Evolutionary conservation across 2,888 invertebrate species (phyloP), one percentile per base, ranked within the genome.

Genomic region (Platycheirus rosarum): DNA sequence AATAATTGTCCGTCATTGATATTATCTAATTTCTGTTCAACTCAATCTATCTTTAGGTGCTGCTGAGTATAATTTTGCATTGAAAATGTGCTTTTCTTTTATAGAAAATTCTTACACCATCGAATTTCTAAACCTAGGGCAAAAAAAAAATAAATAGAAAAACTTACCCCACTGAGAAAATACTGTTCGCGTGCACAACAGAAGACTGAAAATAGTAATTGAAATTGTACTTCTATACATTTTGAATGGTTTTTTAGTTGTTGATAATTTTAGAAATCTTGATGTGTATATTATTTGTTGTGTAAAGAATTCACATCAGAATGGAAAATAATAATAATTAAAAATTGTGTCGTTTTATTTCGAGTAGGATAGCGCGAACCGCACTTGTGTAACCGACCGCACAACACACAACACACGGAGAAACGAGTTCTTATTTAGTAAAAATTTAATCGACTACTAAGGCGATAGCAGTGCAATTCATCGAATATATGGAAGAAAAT

Each of bases 121-220:
- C 11, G 0, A 40, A 55, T 60, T 44, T 65, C 14, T 5, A 40
- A 48, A 63, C 53, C 63, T 53, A 29, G 5, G 44, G 13, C 8
- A 16, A 16, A 8, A 44, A 44, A 4, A 9, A 16, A 60, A 7
- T 8, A 11, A 40, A 40, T n/a, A 40, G 1, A 20, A 18, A 44
- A 46, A 70, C 76, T 76, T 63, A 76, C 76, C 69, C 76, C 76
- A 76, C n/a, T 70, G 70, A 5, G 62, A 46, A 53, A 48, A 51
- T 8, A 76, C 69, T 42, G 37, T 16, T 46, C 14, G 69, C 23
- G 75, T 60, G 46, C 68, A 70, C 16, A 76, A 14, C 14, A 70
- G 23, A 20, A 76, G 9, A 55, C 62, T 53, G 53, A 75, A 29
- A 49, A 76, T 26, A 42, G 70, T 26, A 37, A 76, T 55, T 53